Conservation (phyloP, 2,888 invertebrate genomes). For the Lycocerus yunnanus region DNA sequence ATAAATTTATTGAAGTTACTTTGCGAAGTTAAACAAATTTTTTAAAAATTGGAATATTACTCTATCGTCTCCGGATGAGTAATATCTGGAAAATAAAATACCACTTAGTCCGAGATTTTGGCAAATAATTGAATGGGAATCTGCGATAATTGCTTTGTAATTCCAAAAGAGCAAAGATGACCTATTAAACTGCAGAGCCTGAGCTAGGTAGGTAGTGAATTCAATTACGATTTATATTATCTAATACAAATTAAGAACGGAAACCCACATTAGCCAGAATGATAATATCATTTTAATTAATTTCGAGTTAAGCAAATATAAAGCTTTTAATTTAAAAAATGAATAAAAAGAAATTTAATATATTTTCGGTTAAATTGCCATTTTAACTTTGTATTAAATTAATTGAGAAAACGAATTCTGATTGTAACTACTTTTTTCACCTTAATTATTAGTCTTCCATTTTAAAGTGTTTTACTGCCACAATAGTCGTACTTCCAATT, state of each 20-base stretch:
- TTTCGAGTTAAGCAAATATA: not conserved
- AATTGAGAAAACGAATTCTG: not conserved
- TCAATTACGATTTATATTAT: not conserved
- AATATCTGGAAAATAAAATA: not conserved
- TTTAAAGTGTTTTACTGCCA: not conserved
- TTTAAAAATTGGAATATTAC: not conserved
- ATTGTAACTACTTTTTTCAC: not conserved
- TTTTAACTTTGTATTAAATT: too few relatives aligned
- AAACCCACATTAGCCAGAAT: not conserved
- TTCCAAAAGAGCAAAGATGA: not conserved
- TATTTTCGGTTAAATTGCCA: too few relatives aligned
- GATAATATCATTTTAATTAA: not conserved
- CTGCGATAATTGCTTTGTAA: not conserved
- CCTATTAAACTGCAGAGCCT: not conserved
- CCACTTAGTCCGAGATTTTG: not conserved
- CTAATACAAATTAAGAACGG: not conserved
- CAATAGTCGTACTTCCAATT: not conserved
- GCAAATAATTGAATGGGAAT: not conserved
- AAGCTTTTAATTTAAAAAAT: not conserved
- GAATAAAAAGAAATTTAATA: too few relatives aligned
- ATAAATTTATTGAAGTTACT: not conserved
- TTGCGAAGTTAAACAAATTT: not conserved
- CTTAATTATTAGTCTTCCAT: not conserved
- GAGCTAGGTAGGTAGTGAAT: not conserved
- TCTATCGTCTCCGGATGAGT: not conserved